Conservation (phyloP, 1,140 invertebrate genomes). For the Procambarus clarkii region DNA sequence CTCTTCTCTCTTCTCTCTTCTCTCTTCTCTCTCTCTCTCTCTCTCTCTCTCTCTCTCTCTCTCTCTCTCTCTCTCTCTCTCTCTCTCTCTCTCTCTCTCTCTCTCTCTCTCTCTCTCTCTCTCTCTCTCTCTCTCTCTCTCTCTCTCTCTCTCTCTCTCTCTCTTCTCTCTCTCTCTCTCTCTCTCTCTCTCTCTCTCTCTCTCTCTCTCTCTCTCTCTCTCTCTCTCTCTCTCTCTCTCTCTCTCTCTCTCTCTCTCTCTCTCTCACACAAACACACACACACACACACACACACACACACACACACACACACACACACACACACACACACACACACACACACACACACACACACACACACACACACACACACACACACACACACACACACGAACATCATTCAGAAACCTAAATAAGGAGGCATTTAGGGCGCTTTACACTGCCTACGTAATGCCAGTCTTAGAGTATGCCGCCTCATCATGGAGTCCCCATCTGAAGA, state of each 20-base stretch:
- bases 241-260: too few species aligned
- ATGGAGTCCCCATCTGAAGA: too few species aligned
- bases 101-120: background rate
- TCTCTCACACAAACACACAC: too few species aligned
- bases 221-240: background rate
- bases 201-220: background rate
- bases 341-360: too few species aligned
- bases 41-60: background rate
- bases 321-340: conserved; percentile 14
- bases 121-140: background rate
- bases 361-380: too few species aligned
- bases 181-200: background rate
- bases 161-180: background rate
- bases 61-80: background rate
- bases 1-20: background rate
- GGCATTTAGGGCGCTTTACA: too few species aligned
- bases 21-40: background rate
- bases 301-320: conserved; percentile 45
- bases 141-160: background rate
- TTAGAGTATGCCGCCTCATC: too few species aligned
- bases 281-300: conserved; percentile 13
- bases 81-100: background rate
- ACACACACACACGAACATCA: too few species aligned
- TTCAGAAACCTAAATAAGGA: too few species aligned
- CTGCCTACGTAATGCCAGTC: too few species aligned